Conservation (phyloP, 2,797 vertebrate genomes). For the Sebastiscus tertius region DNA sequence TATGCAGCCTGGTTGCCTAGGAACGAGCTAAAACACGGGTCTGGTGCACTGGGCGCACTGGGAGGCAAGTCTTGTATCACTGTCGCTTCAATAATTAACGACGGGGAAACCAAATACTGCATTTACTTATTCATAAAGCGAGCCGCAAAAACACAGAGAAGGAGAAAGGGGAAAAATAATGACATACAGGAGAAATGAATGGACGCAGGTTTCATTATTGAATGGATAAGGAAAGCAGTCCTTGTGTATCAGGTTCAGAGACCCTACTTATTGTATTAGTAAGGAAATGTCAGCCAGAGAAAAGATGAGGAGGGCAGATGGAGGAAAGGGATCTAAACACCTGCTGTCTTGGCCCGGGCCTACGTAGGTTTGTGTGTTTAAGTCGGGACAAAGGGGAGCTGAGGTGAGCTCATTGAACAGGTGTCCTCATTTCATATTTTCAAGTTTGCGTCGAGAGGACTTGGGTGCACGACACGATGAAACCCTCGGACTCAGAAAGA, state of each 20-base stretch:
- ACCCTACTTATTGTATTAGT: conserved; percentile 39
- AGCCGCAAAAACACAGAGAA: conserved; percentile 61
- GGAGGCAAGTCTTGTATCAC: conserved; percentile 85
- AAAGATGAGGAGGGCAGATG: conserved; percentile 39
- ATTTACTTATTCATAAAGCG: conserved; percentile 85
- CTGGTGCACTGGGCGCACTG: conserved; percentile 79
- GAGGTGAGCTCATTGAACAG: conserved; percentile 57
- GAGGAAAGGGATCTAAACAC: conserved; percentile 46
- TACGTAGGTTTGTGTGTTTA: conserved; percentile 39
- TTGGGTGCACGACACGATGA: not conserved
- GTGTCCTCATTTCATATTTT: conserved; percentile 57
- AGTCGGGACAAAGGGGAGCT: conserved; percentile 47
- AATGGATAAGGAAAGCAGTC: conserved; percentile 43
- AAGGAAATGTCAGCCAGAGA: conserved; percentile 38
- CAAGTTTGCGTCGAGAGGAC: conserved; percentile 23
- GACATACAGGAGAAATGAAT: conserved; percentile 59
- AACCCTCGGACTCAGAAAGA: not conserved
- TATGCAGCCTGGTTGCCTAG: conserved; percentile 85
- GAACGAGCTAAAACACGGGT: conserved; percentile 83
- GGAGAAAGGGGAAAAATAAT: conserved; percentile 54
- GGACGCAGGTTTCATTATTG: conserved; percentile 35
- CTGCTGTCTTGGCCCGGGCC: conserved; percentile 53
- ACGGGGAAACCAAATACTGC: conserved; percentile 84
- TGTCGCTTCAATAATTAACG: conserved; percentile 87
- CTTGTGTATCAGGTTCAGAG: conserved; percentile 45